Evolutionary conservation across 2,888 invertebrate genomes (phyloP), one percentile per base, ranked within the genome.

Genomic region (Sipha maydis): DNA sequence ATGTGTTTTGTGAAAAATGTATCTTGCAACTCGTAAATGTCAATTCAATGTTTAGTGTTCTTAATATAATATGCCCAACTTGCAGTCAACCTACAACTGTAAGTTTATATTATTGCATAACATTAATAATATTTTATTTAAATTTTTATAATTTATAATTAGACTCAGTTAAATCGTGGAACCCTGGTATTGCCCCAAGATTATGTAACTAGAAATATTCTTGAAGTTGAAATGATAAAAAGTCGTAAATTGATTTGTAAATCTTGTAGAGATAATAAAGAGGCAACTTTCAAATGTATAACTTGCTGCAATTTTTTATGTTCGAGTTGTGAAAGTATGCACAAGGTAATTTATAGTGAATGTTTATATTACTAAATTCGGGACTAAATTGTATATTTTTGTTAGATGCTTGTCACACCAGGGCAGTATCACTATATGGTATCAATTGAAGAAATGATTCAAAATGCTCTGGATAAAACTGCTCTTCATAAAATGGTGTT

Each of bases 301-400:
- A 98, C 98, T 92, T 99, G 98, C 93, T 97, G 97, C 91, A 97
- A 97, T 92, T 96, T 98, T 92, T 93, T 99, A 83, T 98, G 98
- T 93, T 95, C 96, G 90, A 97, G 97, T 92, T 99, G 98, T 93
- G 97, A 97, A 91, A 96, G 97, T 73, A 98, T 98, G 89, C 98
- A 99, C 92, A 96, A 97, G 92, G 91, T 91, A 89, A 86, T 89
- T 3, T 0, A 48, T 89, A 41, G 48, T 85, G 14, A 38, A 54
- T 76, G 3, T 21, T n/a, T 56, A n/a, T 41, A 9, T 1, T 34
- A 34, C 34, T 34, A 34, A 34, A 34, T 34, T 34, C 34, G 2
- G 34, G 34, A 34, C 34, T 34, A 34, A 38, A 67, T 38, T 75
- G 11, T 8, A 31, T 21, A 17, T 8, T 56, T 61, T 31, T 76